Conservation (phyloP, 2,888 invertebrate species). For the Lasioglossum vierecki region DNA sequence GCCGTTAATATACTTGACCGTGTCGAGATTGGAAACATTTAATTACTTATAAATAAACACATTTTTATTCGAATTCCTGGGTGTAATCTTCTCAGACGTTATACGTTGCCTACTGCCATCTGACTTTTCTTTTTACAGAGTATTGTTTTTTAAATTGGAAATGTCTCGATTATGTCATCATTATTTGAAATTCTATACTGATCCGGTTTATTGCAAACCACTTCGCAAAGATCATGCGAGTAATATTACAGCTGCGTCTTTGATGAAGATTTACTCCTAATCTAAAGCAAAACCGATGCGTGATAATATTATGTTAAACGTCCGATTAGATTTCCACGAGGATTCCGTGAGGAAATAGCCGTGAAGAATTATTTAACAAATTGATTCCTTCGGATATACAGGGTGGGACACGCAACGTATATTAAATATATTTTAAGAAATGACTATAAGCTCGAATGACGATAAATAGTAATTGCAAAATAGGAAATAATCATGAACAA, state of each 20-base stretch:
- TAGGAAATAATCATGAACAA: background rate
- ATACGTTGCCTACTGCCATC: no score
- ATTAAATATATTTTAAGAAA: no score
- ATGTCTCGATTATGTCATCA: slow-evolving; percentile 28
- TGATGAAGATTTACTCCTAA: background rate
- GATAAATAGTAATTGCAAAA: no score
- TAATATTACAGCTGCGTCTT: slow-evolving; percentile 33
- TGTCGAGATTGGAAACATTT: slow-evolving; percentile 28
- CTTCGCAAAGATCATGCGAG: slow-evolving; percentile 28
- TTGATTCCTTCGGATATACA: no score
- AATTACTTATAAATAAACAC: slow-evolving; percentile 1
- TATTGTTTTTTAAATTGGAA: background rate
- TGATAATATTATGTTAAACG: background rate
- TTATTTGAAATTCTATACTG: slow-evolving; percentile 33
- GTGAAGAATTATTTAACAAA: no score
- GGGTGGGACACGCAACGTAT: no score
- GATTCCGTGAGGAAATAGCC: no score
- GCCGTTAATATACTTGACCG: slow-evolving; percentile 31
- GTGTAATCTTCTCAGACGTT: background rate
- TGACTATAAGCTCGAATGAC: no score
- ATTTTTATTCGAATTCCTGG: background rate
- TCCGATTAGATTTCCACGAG: background rate
- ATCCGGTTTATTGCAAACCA: slow-evolving; percentile 13
- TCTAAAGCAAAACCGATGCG: background rate
- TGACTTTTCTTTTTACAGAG: no score